These are phyloP conservation scores for Otolemur garnettii DNA, from an alignment of 2,113 vertebrate species.

Conservation along the genomic window DNA sequence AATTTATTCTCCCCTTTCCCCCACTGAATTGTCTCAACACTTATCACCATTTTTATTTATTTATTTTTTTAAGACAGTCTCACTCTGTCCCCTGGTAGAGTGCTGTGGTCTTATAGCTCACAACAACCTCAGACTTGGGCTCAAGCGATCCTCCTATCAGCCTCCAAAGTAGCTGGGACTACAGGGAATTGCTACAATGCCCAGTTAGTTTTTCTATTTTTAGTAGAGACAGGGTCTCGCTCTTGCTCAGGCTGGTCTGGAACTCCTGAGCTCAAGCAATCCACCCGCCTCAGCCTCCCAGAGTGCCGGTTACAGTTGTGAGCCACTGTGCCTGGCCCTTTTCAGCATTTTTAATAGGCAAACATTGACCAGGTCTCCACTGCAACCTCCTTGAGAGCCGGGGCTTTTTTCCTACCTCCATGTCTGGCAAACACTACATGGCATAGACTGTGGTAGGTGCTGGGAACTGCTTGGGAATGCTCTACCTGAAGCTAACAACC, in stretches of 20 bases:
- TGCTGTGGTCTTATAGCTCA: too few relatives aligned
- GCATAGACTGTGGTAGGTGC: neutral
- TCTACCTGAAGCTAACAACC: neutral
- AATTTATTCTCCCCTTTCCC: constrained; percentile 42
- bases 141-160: too few relatives aligned
- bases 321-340: too few relatives aligned
- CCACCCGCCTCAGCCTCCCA: too few relatives aligned
- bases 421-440: neutral
- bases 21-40: neutral
- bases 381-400: neutral
- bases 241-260: too few relatives aligned
- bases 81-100: neutral
- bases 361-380: neutral
- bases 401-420: constrained; percentile 1
- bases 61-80: neutral
- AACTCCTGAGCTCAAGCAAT: too few relatives aligned
- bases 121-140: too few relatives aligned
- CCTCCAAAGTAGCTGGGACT: too few relatives aligned
- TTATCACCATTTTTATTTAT: neutral
- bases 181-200: too few relatives aligned
- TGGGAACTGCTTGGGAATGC: neutral
- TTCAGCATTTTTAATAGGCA: constrained; percentile 20
- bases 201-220: too few relatives aligned
- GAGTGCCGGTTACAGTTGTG: too few relatives aligned
- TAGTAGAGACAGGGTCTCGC: too few relatives aligned